A percentile compares a stretch with the other conserved stretches of the same genome.
Evolutionary conservation across 1,140 invertebrate genomes (phyloP).

Genomic region (Tetranychus urticae): DNA sequence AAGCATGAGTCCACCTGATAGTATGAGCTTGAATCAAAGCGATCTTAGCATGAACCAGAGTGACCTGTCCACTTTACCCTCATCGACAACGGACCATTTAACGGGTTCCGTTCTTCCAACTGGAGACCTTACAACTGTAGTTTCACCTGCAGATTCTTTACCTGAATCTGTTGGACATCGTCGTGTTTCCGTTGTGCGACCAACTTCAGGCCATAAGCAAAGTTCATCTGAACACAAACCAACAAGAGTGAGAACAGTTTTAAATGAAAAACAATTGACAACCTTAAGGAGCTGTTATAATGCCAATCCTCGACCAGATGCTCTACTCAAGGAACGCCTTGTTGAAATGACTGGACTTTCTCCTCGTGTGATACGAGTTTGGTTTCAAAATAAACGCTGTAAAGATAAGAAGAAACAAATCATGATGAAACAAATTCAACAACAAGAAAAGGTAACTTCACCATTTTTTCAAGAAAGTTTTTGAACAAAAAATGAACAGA

Average conservation of each 20-base stretch:
- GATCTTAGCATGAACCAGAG: no score
- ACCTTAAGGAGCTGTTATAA: slow-evolving; percentile 79
- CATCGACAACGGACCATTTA: no score
- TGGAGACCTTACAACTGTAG: no score
- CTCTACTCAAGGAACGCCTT: slow-evolving; percentile 95
- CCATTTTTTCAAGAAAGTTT: no score
- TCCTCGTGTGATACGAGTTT: slow-evolving; percentile 83
- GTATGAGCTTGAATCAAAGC: no score
- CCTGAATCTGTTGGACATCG: no score
- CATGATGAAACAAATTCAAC: slow-evolving; percentile 86
- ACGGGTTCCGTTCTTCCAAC: no score
- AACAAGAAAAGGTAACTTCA: slow-evolving; percentile 67
- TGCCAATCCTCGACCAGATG: slow-evolving; percentile 89
- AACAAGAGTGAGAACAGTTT: slow-evolving; percentile 81
- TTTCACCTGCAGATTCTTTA: no score
- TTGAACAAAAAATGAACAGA: no score
- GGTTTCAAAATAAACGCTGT: slow-evolving; percentile 90
- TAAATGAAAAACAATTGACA: slow-evolving; percentile 95
- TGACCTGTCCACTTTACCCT: no score
- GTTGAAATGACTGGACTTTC: slow-evolving; percentile 94
- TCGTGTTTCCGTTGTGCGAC: slow-evolving; percentile 7
- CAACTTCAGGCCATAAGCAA: slow-evolving; percentile 8
- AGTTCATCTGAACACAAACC: slow-evolving; percentile 38
- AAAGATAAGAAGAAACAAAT: slow-evolving; percentile 97
- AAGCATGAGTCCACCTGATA: no score